Evolutionary conservation across 2,888 invertebrate species (phyloP).

Genomic region (Pilophorus perplexus): DNA sequence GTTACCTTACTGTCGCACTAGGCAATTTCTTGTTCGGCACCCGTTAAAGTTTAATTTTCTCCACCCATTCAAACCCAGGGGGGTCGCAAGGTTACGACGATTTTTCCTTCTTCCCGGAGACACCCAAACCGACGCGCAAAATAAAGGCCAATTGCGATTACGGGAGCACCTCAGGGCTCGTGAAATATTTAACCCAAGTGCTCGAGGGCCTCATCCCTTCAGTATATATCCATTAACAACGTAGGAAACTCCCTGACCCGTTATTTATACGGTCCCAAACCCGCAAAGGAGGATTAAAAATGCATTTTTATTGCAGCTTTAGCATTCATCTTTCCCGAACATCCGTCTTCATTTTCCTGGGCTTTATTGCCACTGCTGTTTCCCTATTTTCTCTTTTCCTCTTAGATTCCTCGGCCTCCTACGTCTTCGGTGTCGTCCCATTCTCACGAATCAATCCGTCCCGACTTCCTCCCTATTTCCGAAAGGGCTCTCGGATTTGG

Average conservation of each 20-base stretch:
- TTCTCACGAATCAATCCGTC: conserved; percentile 18
- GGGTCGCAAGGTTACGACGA: neutral
- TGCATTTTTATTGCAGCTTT: conserved; percentile 49
- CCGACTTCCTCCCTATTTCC: conserved; percentile 2
- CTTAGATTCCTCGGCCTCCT: neutral
- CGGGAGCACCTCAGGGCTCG: conserved; percentile 34
- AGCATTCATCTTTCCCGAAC: conserved; percentile 48
- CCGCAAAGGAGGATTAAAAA: conserved; percentile 46
- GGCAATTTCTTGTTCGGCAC: too few species aligned
- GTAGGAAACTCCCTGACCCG: conserved; percentile 12
- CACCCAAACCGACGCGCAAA: conserved; percentile 7
- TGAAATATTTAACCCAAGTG: conserved; percentile 41
- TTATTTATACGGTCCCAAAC: conserved; percentile 41
- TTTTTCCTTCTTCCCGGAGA: neutral
- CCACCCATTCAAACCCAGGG: neutral
- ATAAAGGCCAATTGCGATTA: conserved; percentile 39
- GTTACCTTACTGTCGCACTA: too few species aligned
- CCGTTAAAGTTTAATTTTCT: neutral
- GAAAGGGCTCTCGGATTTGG: conserved; percentile 1
- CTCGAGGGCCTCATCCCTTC: conserved; percentile 34
- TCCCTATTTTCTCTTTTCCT: neutral
- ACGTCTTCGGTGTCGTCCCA: too few species aligned
- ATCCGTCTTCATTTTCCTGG: conserved; percentile 47
- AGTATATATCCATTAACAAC: conserved; percentile 41
- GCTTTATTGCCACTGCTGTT: conserved; percentile 29